Evolutionary conservation across 1,140 invertebrate species (phyloP).

Genomic region (Megathymus violae): DNA sequence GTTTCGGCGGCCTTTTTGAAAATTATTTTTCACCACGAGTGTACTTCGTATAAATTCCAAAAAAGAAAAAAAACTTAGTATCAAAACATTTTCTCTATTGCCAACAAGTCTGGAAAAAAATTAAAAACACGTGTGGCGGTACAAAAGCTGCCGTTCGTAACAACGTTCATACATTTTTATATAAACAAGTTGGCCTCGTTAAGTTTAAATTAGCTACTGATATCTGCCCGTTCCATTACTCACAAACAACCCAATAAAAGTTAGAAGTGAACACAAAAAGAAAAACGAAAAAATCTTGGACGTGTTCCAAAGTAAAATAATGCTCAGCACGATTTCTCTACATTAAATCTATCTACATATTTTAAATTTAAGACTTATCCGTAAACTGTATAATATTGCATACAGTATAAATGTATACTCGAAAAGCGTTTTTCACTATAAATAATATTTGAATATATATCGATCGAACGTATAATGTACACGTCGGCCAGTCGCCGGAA

Average conservation of each 20-base stretch:
- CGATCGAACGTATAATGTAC: slow-evolving; percentile 18
- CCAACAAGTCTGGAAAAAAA: neutral
- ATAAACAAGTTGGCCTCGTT: too few relatives aligned
- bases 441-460: slow-evolving; percentile 46
- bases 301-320: slow-evolving; percentile 51
- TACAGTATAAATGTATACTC: slow-evolving; percentile 66
- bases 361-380: slow-evolving; percentile 48
- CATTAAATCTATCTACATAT: slow-evolving; percentile 64
- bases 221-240: neutral
- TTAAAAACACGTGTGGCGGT: neutral
- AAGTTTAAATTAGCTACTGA: too few relatives aligned
- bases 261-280: slow-evolving; percentile 7
- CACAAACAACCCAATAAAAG: slow-evolving; percentile 5
- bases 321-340: slow-evolving; percentile 68
- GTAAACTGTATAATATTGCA: slow-evolving; percentile 45
- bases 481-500: slow-evolving; percentile 24
- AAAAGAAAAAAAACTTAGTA: too few relatives aligned
- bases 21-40: slow-evolving; percentile 24
- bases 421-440: slow-evolving; percentile 62
- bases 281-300: slow-evolving; percentile 44
- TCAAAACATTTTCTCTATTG: neutral
- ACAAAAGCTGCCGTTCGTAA: neutral
- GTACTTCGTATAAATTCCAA: too few relatives aligned
- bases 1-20: slow-evolving; percentile 5
- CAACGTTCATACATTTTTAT: too few relatives aligned